Conservation (phyloP, 1,140 invertebrate species). For the Micrasema longulum region DNA sequence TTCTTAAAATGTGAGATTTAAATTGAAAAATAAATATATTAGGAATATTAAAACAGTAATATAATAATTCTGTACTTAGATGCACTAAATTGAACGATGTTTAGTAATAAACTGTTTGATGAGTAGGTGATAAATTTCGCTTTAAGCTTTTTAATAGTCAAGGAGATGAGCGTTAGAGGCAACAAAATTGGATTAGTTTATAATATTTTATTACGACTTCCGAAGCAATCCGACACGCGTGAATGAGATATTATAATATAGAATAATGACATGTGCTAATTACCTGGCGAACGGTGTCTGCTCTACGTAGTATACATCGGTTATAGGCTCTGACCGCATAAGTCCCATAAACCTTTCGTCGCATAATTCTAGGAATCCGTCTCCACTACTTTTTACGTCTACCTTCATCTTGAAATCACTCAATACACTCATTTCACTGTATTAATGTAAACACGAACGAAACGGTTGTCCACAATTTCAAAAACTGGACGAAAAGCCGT, state of each 20-base stretch:
- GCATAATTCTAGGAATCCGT: conserved; percentile 73
- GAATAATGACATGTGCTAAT: conserved; percentile 54
- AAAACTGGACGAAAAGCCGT: conserved; percentile 2
- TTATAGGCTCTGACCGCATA: conserved; percentile 73
- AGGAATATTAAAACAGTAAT: too few species aligned
- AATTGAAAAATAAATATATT: too few species aligned
- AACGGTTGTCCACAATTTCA: conserved; percentile 18
- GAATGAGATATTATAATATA: not conserved
- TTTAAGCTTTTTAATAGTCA: too few species aligned
- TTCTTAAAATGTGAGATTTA: too few species aligned
- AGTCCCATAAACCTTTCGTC: conserved; percentile 70
- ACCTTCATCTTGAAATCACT: conserved; percentile 63
- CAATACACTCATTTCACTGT: conserved; percentile 65
- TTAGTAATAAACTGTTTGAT: too few species aligned
- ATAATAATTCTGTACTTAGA: too few species aligned
- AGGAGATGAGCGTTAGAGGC: too few species aligned
- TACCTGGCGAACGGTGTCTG: conserved; percentile 79
- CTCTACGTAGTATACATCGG: conserved; percentile 75
- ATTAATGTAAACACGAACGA: conserved; percentile 26
- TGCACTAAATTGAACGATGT: too few species aligned
- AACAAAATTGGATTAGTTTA: too few species aligned
- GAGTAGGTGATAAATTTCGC: too few species aligned
- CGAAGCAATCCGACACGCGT: not conserved
- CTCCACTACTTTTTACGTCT: conserved; percentile 65
- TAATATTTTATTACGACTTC: not conserved